Percentiles rank a stretch among this genome's conserved stretches.
phyloP scores from a whole-genome alignment of 1,140 invertebrate species.

The Aleiodes sp. region DNA sequence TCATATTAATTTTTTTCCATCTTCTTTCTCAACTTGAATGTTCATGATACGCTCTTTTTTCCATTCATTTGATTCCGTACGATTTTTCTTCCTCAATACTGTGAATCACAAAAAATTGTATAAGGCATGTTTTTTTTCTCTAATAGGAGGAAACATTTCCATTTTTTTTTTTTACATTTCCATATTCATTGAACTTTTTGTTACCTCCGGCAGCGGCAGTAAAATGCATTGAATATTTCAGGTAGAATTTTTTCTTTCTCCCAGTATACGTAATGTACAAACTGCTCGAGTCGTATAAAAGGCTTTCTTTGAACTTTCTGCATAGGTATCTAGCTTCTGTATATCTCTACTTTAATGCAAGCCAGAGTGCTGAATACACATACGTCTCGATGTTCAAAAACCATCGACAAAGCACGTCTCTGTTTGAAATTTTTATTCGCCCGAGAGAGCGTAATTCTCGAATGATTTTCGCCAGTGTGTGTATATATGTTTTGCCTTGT shows the following conservation, averaged over 20 bases:
- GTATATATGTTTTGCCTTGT: too few relatives aligned
- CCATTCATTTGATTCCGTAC: too few relatives aligned
- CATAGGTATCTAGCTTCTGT: slow-evolving; percentile 1
- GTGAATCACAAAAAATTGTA: too few relatives aligned
- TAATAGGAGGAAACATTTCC: too few relatives aligned
- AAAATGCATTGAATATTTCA: too few relatives aligned
- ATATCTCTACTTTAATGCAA: background rate
- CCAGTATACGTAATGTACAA: background rate
- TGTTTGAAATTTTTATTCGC: background rate
- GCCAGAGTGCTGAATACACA: background rate
- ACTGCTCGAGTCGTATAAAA: background rate
- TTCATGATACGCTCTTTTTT: background rate
- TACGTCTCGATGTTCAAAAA: background rate
- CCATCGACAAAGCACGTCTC: background rate
- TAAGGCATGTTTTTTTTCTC: slow-evolving; percentile 22
- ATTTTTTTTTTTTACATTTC: too few relatives aligned
- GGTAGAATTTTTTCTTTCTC: background rate
- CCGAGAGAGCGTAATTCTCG: background rate
- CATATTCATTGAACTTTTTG: too few relatives aligned
- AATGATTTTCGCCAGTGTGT: background rate
- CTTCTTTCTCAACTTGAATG: background rate
- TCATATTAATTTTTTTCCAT: slow-evolving; percentile 33
- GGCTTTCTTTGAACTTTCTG: slow-evolving; percentile 33
- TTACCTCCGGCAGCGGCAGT: too few relatives aligned
- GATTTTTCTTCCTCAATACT: too few relatives aligned